Evolutionary conservation across 2,113 vertebrate species (phyloP).

Genomic region (Geococcyx californianus): DNA sequence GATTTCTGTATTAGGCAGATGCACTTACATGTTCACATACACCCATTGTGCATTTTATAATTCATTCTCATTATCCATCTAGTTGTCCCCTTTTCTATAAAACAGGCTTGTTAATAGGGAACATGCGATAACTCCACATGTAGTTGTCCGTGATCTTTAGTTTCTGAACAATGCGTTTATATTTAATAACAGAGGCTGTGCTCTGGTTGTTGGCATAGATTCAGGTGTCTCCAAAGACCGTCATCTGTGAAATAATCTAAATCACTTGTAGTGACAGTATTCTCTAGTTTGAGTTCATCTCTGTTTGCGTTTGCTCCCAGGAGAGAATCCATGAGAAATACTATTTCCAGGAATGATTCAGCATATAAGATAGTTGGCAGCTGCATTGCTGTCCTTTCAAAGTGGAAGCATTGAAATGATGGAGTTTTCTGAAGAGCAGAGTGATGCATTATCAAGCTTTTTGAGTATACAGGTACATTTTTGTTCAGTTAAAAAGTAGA

Average conservation of each 20-base stretch:
- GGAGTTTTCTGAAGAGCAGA: background rate
- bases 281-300: background rate
- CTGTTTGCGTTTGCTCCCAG: background rate
- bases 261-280: background rate
- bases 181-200: background rate
- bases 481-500: background rate
- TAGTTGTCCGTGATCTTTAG: background rate
- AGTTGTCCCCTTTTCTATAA: background rate
- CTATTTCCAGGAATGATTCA: background rate
- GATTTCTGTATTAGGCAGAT: background rate
- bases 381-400: background rate
- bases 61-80: background rate
- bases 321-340: background rate
- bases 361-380: background rate
- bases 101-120: background rate
- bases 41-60: background rate
- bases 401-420: background rate
- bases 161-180: background rate
- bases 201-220: background rate
- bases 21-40: background rate
- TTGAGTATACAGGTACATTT: background rate
- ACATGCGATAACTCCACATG: background rate
- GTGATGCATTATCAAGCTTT: background rate
- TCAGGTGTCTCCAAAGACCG: background rate
- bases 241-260: background rate